Conservation (phyloP, 2,797 vertebrate species). For the Galagoides demidoff region DNA sequence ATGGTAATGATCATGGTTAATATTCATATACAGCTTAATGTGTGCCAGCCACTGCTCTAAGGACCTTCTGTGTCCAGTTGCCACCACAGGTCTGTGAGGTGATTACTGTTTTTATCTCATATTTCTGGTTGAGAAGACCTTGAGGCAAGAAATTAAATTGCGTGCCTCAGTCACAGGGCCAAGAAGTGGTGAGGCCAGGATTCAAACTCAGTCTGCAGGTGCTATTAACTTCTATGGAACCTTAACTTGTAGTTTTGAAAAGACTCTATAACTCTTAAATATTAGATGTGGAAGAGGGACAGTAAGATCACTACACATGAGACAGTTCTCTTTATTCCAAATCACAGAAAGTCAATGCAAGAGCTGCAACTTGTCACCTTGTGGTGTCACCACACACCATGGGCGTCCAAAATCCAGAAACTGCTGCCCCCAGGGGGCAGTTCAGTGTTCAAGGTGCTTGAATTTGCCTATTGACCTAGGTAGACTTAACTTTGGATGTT, state of each 20-base stretch:
- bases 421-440: too few relatives aligned
- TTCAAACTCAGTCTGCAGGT: background rate
- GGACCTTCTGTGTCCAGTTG: background rate
- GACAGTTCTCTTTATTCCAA: background rate
- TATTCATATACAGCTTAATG: background rate
- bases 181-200: background rate
- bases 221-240: background rate
- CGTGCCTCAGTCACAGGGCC: background rate
- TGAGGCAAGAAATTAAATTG: background rate
- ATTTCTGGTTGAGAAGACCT: background rate
- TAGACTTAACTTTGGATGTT: background rate
- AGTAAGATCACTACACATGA: background rate
- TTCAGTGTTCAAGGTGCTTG: background rate
- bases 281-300: background rate
- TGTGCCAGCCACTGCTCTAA: background rate
- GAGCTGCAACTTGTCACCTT: too few relatives aligned
- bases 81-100: background rate
- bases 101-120: background rate
- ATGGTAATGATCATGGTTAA: background rate
- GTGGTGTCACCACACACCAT: background rate
- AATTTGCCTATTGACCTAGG: slow-evolving; percentile 8
- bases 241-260: background rate
- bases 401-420: background rate
- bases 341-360: too few relatives aligned
- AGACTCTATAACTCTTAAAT: background rate